phyloP scores from a whole-genome alignment of 2,797 vertebrate genomes.

The Hozukius guyotensis region DNA sequence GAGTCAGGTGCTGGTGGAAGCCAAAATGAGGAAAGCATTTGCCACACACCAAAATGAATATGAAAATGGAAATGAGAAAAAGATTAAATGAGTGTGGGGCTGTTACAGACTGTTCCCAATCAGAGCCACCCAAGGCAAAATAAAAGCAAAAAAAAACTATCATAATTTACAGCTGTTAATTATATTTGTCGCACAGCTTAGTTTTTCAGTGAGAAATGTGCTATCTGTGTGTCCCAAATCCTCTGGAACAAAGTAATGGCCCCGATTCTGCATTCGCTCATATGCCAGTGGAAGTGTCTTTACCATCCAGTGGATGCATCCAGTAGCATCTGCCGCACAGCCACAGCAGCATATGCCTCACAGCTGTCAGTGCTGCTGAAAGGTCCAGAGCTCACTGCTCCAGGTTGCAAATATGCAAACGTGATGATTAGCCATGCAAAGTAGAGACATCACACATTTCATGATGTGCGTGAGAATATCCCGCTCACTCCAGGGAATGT shows the following conservation, averaged over 20 bases:
- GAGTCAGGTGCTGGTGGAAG: background rate
- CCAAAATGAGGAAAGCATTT: background rate
- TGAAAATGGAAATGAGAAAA: background rate
- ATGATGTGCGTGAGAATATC: background rate
- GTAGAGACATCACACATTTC: background rate
- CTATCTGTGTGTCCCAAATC: background rate
- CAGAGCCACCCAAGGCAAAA: background rate
- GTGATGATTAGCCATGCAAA: constrained; percentile 4
- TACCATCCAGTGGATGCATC: constrained; percentile 1
- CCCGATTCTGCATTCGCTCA: background rate
- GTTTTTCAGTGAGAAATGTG: background rate
- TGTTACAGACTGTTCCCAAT: background rate
- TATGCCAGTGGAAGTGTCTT: background rate
- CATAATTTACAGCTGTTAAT: background rate
- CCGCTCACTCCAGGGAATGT: background rate
- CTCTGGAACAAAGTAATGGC: background rate
- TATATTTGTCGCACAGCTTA: background rate
- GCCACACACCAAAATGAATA: background rate
- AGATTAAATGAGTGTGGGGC: background rate
- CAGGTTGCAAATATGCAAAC: constrained; percentile 41
- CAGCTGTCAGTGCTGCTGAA: constrained; percentile 50
- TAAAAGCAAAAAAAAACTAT: background rate
- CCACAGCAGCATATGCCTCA: constrained; percentile 46
- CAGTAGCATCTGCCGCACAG: constrained; percentile 24
- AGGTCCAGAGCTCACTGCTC: constrained; percentile 35